Percentiles rank a stretch among this genome's conserved stretches.
Evolutionary conservation across 2,797 vertebrate species (phyloP).

Genomic region (Lithobates sylvaticus): DNA sequence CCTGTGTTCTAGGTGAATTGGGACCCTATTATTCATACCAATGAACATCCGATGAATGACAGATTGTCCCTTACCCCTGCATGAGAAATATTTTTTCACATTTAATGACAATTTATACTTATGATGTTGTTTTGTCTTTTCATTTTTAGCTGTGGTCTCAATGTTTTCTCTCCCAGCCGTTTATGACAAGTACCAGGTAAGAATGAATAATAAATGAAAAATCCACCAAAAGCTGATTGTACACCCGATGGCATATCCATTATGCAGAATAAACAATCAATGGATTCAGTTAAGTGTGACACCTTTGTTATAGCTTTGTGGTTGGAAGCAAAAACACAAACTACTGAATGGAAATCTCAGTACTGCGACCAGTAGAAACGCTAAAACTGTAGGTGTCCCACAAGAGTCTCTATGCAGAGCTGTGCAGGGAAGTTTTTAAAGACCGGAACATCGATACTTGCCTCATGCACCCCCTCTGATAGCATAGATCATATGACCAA

Average conservation of each 20-base stretch:
- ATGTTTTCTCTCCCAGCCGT: conserved; percentile 98
- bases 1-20: no score
- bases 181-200: conserved; percentile 98
- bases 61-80: not conserved
- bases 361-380: no score
- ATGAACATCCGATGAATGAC: not conserved
- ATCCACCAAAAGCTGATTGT: not conserved
- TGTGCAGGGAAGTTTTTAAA: no score
- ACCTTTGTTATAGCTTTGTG: not conserved
- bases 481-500: no score
- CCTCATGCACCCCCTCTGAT: no score
- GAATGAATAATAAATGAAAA: conserved; percentile 26
- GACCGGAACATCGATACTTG: no score
- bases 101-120: conserved; percentile 30
- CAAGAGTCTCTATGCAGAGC: no score
- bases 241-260: not conserved
- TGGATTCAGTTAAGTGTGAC: not conserved
- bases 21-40: no score
- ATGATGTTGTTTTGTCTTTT: conserved; percentile 4
- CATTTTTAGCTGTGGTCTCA: conserved; percentile 89
- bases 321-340: no score
- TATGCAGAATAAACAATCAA: not conserved
- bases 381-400: no score
- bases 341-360: no score
- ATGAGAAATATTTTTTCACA: not conserved